Percentiles rank a stretch among this genome's conserved stretches.
phyloP scores from a whole-genome alignment of 2,888 invertebrate genomes.

The Lepidochrysops patricia region DNA sequence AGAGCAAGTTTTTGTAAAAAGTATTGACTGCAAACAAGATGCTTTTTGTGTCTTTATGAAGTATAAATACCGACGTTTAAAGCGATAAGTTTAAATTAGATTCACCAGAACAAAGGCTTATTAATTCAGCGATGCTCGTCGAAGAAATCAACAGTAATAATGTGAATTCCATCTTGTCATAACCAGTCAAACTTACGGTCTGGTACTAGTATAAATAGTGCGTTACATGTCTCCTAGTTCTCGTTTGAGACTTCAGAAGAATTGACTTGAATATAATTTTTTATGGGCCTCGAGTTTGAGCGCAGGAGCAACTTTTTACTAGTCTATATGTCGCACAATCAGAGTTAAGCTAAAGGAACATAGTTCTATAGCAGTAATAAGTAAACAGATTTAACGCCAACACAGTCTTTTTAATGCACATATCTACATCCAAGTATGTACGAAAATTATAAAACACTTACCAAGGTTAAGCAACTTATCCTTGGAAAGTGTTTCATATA shows the following conservation, averaged over 20 bases:
- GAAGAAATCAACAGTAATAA: slow-evolving; percentile 36
- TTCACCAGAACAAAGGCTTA: slow-evolving; percentile 31
- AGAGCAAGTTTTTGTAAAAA: slow-evolving; percentile 14
- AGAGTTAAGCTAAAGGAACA: neutral
- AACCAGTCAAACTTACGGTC: slow-evolving; percentile 37
- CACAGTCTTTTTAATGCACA: neutral
- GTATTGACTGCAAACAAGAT: slow-evolving; percentile 5
- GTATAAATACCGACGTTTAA: slow-evolving; percentile 14
- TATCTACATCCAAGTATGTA: too few relatives aligned
- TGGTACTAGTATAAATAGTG: slow-evolving; percentile 4
- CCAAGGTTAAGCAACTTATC: too few relatives aligned
- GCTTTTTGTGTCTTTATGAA: slow-evolving; percentile 16
- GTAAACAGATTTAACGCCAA: neutral
- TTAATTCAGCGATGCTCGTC: slow-evolving; percentile 33
- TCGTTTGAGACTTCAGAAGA: neutral
- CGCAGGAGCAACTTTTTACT: neutral
- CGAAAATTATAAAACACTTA: too few relatives aligned
- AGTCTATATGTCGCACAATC: neutral
- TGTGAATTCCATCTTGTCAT: slow-evolving; percentile 48
- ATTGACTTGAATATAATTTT: neutral
- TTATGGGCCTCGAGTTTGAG: neutral
- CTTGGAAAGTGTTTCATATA: too few relatives aligned
- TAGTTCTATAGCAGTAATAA: neutral
- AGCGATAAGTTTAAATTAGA: slow-evolving; percentile 17
- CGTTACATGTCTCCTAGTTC: slow-evolving; percentile 13